Evolutionary conservation across 2,113 vertebrate species (phyloP).

Genomic region (Charina bottae): DNA sequence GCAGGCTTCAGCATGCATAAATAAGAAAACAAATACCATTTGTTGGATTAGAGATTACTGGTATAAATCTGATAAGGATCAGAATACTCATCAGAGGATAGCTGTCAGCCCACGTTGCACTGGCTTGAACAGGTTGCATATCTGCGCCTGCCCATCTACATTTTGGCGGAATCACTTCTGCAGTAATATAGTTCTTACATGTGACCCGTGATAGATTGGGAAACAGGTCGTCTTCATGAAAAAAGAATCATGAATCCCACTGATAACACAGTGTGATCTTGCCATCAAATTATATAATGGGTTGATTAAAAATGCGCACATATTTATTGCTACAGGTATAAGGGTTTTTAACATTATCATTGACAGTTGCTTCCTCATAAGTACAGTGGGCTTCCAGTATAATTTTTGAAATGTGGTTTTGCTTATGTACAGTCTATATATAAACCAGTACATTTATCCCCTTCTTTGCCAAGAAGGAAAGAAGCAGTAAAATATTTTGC

Average conservation of each 20-base stretch:
- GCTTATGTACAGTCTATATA: conserved; percentile 72
- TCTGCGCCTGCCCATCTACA: background rate
- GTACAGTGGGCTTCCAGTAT: conserved; percentile 53
- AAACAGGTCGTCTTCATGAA: background rate
- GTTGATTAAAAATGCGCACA: conserved; percentile 46
- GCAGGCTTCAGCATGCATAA: conserved; percentile 10
- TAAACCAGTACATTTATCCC: conserved; percentile 71
- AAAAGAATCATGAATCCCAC: conserved; percentile 35
- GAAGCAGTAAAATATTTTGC: conserved; percentile 75
- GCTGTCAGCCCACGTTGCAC: background rate
- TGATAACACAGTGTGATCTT: conserved; percentile 37
- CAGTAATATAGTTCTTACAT: background rate
- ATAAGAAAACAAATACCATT: background rate
- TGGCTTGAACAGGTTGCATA: background rate
- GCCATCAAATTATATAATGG: conserved; percentile 7
- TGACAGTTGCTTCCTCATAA: conserved; percentile 36
- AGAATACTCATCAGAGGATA: background rate
- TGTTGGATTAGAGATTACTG: background rate
- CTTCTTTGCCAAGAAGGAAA: conserved; percentile 63
- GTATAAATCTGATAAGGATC: background rate
- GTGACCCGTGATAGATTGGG: background rate
- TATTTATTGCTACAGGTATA: conserved; percentile 53
- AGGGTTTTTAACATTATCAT: conserved; percentile 46
- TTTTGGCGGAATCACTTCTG: conserved; percentile 16
- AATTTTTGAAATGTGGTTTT: conserved; percentile 68